These are phyloP conservation scores for Pseudomugil tenellus DNA, from an alignment of 2,797 vertebrate species.

Conservation along the genomic window DNA sequence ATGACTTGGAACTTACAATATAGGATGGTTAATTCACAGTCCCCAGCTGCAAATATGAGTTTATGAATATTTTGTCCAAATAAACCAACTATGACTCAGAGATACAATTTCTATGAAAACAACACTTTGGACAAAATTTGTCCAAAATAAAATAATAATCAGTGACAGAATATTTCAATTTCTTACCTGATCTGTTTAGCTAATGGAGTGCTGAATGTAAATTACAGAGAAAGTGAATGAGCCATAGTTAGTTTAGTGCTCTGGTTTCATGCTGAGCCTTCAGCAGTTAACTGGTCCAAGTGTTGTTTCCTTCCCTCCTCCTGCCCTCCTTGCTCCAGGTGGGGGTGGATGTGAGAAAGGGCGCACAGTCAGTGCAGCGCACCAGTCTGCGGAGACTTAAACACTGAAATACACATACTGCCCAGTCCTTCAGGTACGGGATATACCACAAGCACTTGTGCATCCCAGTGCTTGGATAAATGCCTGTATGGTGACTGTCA, in stretches of 20 bases:
- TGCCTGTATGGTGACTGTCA: constrained; percentile 32
- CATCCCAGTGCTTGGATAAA: constrained; percentile 69
- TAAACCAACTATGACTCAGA: constrained; percentile 24
- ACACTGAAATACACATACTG: constrained; percentile 86
- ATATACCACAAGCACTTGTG: constrained; percentile 64
- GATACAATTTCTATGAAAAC: constrained; percentile 1
- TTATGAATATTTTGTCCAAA: not conserved
- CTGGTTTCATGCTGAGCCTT: constrained; percentile 41
- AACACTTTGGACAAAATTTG: not conserved
- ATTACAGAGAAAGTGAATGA: constrained; percentile 10
- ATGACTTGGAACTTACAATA: not conserved
- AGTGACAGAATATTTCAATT: not conserved
- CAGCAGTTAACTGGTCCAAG: constrained; percentile 64
- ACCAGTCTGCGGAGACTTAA: constrained; percentile 94
- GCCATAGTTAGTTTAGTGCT: constrained; percentile 55
- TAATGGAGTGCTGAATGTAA: not conserved
- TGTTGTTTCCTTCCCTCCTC: constrained; percentile 72
- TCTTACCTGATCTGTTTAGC: constrained; percentile 8
- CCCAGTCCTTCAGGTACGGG: constrained; percentile 80
- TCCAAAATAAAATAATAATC: not conserved
- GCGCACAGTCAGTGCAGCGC: constrained; percentile 92
- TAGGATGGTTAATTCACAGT: constrained; percentile 25
- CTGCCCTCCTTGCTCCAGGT: constrained; percentile 81
- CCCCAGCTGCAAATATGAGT: constrained; percentile 25
- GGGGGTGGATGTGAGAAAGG: constrained; percentile 91